phyloP scores from a whole-genome alignment of 2,113 vertebrate species.

The Alaudala cheleensis region DNA sequence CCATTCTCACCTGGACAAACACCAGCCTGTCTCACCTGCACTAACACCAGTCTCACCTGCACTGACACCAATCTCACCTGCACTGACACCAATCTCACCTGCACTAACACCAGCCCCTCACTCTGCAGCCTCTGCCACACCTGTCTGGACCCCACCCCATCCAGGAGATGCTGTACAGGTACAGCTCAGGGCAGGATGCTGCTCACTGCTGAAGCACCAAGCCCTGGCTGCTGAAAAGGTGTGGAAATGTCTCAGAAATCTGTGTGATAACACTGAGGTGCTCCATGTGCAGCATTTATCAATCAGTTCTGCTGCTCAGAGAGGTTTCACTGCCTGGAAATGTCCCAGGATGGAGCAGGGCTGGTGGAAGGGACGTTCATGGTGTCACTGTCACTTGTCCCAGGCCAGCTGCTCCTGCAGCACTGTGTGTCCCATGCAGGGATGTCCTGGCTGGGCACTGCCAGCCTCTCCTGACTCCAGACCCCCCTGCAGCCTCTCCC shows the following conservation, averaged over 20 bases:
- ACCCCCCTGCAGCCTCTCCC: not conserved
- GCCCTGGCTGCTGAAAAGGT: not conserved
- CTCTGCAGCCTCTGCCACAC: not conserved
- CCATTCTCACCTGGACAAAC: too few relatives aligned
- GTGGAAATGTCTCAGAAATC: not conserved
- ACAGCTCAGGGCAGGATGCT: not conserved
- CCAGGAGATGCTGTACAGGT: too few relatives aligned
- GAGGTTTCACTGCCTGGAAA: not conserved
- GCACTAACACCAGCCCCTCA: not conserved
- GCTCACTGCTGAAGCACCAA: rapidly evolving
- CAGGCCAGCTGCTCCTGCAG: not conserved
- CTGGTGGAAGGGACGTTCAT: not conserved
- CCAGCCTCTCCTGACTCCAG: not conserved
- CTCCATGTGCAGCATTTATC: not conserved
- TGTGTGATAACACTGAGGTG: not conserved
- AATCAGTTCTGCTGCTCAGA: not conserved
- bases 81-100: too few relatives aligned
- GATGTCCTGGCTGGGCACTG: not conserved
- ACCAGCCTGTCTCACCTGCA: too few relatives aligned
- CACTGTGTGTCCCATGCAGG: not conserved
- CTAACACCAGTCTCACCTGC: too few relatives aligned
- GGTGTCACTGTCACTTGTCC: not conserved
- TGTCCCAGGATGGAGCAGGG: not conserved
- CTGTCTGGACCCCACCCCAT: too few relatives aligned
- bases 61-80: too few relatives aligned